Percentiles rank a stretch among this genome's conserved stretches.
Conservation (phyloP, 2,113 vertebrate genomes). For the Gulo gulo region DNA sequence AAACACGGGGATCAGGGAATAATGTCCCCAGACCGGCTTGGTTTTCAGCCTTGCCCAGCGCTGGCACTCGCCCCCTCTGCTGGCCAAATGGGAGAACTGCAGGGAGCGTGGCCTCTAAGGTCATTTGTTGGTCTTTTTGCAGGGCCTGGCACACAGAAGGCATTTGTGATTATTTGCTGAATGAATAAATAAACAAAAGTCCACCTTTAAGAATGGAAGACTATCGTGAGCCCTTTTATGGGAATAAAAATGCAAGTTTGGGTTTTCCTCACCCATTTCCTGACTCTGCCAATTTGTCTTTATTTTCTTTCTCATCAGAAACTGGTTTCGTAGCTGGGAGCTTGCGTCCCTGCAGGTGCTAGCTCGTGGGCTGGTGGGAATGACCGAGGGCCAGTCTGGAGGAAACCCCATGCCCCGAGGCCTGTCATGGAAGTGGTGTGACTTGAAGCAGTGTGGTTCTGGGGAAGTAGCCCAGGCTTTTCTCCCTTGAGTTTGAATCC, state of each 20-base stretch:
- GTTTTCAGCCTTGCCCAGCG: background rate
- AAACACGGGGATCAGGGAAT: fast-evolving
- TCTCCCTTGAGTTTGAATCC: background rate
- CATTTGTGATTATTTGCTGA: background rate
- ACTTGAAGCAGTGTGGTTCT: background rate
- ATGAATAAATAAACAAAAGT: background rate
- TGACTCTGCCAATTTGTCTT: background rate
- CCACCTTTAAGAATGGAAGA: background rate
- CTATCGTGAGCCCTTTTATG: background rate
- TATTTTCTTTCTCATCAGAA: background rate
- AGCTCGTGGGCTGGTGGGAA: background rate
- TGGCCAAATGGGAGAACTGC: background rate
- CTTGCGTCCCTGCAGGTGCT: background rate
- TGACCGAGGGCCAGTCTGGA: background rate
- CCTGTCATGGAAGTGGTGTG: background rate
- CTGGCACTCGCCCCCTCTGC: slow-evolving; percentile 34
- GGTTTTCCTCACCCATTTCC: background rate
- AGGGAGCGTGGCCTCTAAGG: background rate
- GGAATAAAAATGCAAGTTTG: background rate
- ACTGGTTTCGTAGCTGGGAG: background rate
- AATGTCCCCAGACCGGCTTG: fast-evolving
- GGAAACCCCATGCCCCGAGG: background rate
- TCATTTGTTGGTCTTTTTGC: fast-evolving
- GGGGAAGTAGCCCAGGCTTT: background rate
- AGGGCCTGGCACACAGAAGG: background rate